A percentile compares a stretch with the other conserved stretches of the same genome.
Conservation (phyloP, 2,888 invertebrate species). For the Sesamia inferens region DNA sequence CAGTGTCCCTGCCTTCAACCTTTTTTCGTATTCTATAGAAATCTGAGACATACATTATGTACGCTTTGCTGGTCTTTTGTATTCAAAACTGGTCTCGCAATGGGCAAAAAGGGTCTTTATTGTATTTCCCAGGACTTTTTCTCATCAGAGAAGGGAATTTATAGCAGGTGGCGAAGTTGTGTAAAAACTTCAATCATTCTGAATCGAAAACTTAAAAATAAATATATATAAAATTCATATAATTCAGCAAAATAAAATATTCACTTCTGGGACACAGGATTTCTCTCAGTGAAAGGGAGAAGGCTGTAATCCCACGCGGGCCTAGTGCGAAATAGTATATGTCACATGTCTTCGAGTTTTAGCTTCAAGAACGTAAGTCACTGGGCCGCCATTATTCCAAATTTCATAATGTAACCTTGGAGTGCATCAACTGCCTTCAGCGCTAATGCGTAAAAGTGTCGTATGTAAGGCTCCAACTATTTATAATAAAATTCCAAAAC, state of each 20-base stretch:
- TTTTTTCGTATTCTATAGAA: conserved; percentile 51
- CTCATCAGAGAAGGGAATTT: background rate
- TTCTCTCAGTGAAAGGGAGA: background rate
- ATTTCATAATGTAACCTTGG: too few relatives aligned
- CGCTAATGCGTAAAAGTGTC: too few relatives aligned
- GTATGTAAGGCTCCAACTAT: too few relatives aligned
- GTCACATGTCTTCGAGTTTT: background rate
- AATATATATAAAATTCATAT: background rate
- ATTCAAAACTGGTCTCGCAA: conserved; percentile 31
- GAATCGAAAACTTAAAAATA: background rate
- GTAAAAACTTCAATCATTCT: background rate
- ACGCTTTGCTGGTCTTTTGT: conserved; percentile 31
- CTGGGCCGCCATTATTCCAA: too few relatives aligned
- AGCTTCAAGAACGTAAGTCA: too few relatives aligned
- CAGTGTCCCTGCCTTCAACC: background rate
- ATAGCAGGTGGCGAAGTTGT: background rate
- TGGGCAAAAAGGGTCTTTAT: background rate
- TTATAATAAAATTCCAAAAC: too few relatives aligned
- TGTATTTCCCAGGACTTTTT: conserved; percentile 5
- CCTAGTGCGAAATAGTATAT: background rate
- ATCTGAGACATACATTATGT: conserved; percentile 29
- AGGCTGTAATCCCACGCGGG: background rate
- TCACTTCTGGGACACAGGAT: background rate
- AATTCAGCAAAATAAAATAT: too few relatives aligned
- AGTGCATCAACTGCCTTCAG: too few relatives aligned